These are phyloP conservation scores for Microcebus ravelobensis DNA, from an alignment of 2,113 vertebrate species.

Conservation along the genomic window DNA sequence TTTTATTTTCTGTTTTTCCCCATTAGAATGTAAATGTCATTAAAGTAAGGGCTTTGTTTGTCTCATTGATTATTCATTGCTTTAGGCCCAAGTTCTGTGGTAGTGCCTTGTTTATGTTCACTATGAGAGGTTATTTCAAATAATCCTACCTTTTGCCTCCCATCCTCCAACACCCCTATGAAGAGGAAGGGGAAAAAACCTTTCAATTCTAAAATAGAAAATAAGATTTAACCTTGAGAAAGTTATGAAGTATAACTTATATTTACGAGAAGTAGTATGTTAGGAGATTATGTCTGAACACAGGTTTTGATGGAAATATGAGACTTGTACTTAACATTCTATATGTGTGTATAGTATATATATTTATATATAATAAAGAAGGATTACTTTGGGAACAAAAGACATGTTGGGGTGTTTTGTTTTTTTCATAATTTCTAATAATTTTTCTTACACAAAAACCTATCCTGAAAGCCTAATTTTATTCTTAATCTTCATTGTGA, in stretches of 20 bases:
- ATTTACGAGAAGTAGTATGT: not conserved
- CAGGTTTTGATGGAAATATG: not conserved
- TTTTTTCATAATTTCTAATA: slow-evolving; percentile 34
- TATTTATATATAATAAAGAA: not conserved
- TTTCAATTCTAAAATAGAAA: slow-evolving; percentile 10
- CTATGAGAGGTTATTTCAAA: not conserved
- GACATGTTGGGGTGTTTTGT: not conserved
- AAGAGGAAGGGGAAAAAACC: not conserved
- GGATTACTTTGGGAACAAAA: not conserved
- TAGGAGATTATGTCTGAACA: not conserved
- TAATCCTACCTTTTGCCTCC: not conserved
- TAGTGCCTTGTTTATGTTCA: not conserved
- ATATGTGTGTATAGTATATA: not conserved
- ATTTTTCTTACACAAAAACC: not conserved
- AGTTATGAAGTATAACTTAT: not conserved
- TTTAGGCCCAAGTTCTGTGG: not conserved
- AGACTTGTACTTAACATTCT: not conserved
- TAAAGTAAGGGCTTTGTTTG: not conserved
- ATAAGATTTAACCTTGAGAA: slow-evolving; percentile 1
- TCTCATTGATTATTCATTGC: not conserved
- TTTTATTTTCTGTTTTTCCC: not conserved
- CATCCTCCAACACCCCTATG: not conserved
- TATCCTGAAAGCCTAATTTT: not conserved
- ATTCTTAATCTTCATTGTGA: slow-evolving; percentile 20
- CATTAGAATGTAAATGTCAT: not conserved